These are phyloP conservation scores for Ageneiosus marmoratus DNA, from an alignment of 2,113 vertebrate genomes.

Conservation along the genomic window DNA sequence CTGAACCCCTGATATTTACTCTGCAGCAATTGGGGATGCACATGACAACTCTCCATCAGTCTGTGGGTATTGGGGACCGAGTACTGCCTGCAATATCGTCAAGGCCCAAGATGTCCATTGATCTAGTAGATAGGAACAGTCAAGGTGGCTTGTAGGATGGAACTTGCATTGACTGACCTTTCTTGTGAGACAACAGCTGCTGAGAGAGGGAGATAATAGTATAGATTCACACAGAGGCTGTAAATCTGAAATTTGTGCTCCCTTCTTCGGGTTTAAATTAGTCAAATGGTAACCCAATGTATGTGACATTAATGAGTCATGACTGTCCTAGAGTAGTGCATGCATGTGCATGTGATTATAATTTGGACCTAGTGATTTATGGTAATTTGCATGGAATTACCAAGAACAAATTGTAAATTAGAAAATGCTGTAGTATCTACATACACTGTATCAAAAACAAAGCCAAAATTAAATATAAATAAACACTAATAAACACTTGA, in stretches of 20 bases:
- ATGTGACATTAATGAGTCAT: slow-evolving; percentile 13
- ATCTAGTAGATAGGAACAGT: slow-evolving; percentile 25
- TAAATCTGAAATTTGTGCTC: slow-evolving; percentile 34
- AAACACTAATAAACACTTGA: too few relatives aligned
- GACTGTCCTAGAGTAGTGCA: neutral
- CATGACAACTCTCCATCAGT: slow-evolving; percentile 34
- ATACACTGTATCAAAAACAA: neutral
- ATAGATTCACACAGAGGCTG: slow-evolving; percentile 44
- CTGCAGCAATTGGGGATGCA: slow-evolving; percentile 35
- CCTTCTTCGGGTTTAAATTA: slow-evolving; percentile 16
- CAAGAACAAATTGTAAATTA: neutral
- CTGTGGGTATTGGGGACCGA: slow-evolving; percentile 23
- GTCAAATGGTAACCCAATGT: slow-evolving; percentile 13
- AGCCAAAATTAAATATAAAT: too few relatives aligned
- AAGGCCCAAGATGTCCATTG: slow-evolving; percentile 41
- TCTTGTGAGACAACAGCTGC: slow-evolving; percentile 24
- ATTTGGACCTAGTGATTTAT: neutral
- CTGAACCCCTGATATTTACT: slow-evolving; percentile 44
- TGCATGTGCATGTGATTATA: neutral
- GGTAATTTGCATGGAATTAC: neutral
- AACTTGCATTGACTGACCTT: slow-evolving; percentile 31
- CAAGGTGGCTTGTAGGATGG: slow-evolving; percentile 32
- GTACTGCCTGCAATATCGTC: slow-evolving; percentile 33
- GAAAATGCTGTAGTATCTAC: neutral
- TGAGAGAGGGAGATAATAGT: slow-evolving; percentile 40